Evolutionary conservation across 2,797 vertebrate species (phyloP).

Genomic region (Leptatherina wallacei): DNA sequence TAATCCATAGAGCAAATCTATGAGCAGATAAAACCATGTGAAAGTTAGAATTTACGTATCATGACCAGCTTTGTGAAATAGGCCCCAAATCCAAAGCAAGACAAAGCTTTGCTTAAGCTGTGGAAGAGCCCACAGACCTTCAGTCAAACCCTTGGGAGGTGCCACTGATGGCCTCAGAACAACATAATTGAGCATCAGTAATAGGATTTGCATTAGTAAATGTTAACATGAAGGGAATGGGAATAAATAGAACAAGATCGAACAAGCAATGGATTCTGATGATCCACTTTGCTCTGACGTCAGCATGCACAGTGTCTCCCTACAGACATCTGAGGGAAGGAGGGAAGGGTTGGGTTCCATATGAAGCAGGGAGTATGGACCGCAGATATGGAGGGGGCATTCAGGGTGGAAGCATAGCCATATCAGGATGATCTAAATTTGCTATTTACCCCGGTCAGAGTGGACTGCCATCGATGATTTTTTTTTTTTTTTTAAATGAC

Average conservation of each 20-base stretch:
- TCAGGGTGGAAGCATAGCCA: slow-evolving; percentile 74
- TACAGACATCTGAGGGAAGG: slow-evolving; percentile 57
- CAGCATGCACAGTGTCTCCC: slow-evolving; percentile 79
- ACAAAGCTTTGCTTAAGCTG: slow-evolving; percentile 78
- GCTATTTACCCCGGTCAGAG: slow-evolving; percentile 95
- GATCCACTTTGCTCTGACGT: slow-evolving; percentile 48
- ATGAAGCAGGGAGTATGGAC: slow-evolving; percentile 63
- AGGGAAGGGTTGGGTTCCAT: slow-evolving; percentile 33
- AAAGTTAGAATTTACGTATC: slow-evolving; percentile 72
- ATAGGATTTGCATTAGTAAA: slow-evolving; percentile 73
- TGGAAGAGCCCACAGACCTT: slow-evolving; percentile 67
- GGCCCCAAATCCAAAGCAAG: slow-evolving; percentile 75
- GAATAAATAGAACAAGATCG: slow-evolving; percentile 68
- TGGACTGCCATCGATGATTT: slow-evolving; percentile 91
- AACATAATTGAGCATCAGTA: slow-evolving; percentile 57
- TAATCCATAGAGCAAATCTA: slow-evolving; percentile 32
- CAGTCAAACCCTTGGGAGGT: slow-evolving; percentile 66
- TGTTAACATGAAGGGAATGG: slow-evolving; percentile 64
- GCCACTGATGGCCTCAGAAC: slow-evolving; percentile 55
- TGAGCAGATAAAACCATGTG: slow-evolving; percentile 71
- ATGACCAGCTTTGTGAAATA: slow-evolving; percentile 81
- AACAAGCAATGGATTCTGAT: slow-evolving; percentile 64
- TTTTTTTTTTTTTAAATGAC: slow-evolving; percentile 71
- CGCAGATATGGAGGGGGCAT: slow-evolving; percentile 68
- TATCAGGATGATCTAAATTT: slow-evolving; percentile 80